Percentiles rank a stretch among this genome's conserved stretches.
These are phyloP conservation scores for Microplitis demolitor DNA, from an alignment of 1,140 invertebrate species.

Conservation along the genomic window DNA sequence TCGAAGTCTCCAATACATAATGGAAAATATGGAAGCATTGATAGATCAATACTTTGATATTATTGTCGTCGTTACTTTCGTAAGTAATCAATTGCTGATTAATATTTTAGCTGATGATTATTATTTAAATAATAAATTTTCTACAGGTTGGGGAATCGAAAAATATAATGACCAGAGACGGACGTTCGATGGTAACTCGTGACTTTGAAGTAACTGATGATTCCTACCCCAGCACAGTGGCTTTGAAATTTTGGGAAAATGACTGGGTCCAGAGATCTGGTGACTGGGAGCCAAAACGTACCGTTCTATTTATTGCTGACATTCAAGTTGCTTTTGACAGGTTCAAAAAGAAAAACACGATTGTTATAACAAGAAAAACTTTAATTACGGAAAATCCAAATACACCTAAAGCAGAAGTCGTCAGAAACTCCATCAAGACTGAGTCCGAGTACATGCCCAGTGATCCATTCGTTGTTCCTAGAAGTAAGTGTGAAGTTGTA, in stretches of 20 bases:
- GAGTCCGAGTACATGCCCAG: slow-evolving; percentile 37
- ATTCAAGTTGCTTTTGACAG: slow-evolving; percentile 50
- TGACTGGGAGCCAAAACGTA: slow-evolving; percentile 48
- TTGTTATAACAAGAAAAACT: slow-evolving; percentile 53
- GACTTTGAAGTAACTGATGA: slow-evolving; percentile 49
- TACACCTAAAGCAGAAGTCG: slow-evolving; percentile 42
- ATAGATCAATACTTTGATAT: slow-evolving; percentile 53
- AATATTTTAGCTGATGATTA: slow-evolving; percentile 32
- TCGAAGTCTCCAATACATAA: slow-evolving; percentile 43
- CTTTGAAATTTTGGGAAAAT: slow-evolving; percentile 50
- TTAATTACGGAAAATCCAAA: slow-evolving; percentile 59
- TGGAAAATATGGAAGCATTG: slow-evolving; percentile 50
- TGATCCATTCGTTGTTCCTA: slow-evolving; percentile 51
- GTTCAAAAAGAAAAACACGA: slow-evolving; percentile 45
- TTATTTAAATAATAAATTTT: slow-evolving; percentile 21
- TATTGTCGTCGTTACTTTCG: slow-evolving; percentile 57
- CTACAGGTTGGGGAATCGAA: slow-evolving; percentile 47
- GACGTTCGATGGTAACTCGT: slow-evolving; percentile 46
- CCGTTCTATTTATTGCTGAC: slow-evolving; percentile 57
- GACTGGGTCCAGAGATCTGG: slow-evolving; percentile 53
- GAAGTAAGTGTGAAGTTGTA: slow-evolving; percentile 42
- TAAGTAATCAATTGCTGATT: slow-evolving; percentile 40
- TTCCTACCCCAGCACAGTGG: slow-evolving; percentile 37
- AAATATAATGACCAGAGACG: slow-evolving; percentile 51
- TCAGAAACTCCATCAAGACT: slow-evolving; percentile 42